phyloP scores from a whole-genome alignment of 2,797 vertebrate species.

The Huso huso region DNA sequence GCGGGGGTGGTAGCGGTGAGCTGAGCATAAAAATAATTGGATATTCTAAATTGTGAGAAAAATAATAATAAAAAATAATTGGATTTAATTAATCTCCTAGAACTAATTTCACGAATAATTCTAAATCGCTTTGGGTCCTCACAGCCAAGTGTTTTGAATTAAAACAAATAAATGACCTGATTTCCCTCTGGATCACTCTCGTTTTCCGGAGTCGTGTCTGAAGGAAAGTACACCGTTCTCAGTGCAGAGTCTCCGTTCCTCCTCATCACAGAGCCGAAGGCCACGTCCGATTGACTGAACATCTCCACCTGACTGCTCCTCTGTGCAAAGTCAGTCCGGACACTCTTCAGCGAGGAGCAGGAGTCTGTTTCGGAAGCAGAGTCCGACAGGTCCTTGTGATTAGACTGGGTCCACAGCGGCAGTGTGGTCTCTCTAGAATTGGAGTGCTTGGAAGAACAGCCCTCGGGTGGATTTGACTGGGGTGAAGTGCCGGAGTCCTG shows the following conservation, averaged over 20 bases:
- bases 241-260: constrained; percentile 44
- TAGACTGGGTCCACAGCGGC: constrained; percentile 22
- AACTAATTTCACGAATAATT: too few species aligned
- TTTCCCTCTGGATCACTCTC: constrained; percentile 69
- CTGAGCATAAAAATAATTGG: too few species aligned
- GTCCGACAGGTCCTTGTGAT: constrained; percentile 44
- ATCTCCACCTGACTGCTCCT: constrained; percentile 27
- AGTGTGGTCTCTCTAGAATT: constrained; percentile 32
- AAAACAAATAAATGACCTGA: constrained; percentile 57
- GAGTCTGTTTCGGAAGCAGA: constrained; percentile 58
- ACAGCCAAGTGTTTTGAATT: background rate
- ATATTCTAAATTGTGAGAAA: too few species aligned
- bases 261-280: constrained; percentile 34
- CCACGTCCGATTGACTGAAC: constrained; percentile 32
- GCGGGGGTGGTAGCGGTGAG: too few species aligned
- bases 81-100: too few species aligned
- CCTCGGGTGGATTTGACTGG: constrained; percentile 13
- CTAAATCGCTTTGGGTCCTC: too few species aligned
- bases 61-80: too few species aligned
- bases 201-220: constrained; percentile 53
- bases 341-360: constrained; percentile 36
- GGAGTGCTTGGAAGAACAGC: constrained; percentile 16
- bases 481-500: constrained; percentile 44
- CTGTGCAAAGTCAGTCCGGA: constrained; percentile 18
- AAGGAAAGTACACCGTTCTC: constrained; percentile 31